Percentiles rank a stretch among this genome's conserved stretches.
Evolutionary conservation across 1,140 invertebrate genomes (phyloP).

Genomic region (Drosophila baimaii): DNA sequence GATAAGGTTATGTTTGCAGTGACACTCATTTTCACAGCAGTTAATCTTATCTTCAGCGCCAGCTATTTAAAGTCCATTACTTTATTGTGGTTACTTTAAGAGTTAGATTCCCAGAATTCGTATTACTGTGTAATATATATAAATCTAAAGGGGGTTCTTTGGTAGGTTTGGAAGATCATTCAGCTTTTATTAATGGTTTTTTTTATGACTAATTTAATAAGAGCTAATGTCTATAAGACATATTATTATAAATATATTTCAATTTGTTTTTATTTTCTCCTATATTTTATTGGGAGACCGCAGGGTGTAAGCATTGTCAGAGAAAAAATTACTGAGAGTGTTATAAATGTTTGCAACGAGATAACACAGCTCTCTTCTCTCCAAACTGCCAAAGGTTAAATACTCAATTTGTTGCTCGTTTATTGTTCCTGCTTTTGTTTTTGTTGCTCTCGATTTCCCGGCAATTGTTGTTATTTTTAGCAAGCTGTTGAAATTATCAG

Average conservation of each 20-base stretch:
- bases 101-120: neutral
- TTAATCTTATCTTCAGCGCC: conserved; percentile 23
- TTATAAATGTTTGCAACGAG: conserved; percentile 16
- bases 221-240: no score
- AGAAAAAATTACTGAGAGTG: conserved; percentile 8
- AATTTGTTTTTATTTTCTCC: neutral
- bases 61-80: conserved; percentile 9
- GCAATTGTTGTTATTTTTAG: conserved; percentile 60
- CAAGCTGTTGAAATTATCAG: conserved; percentile 48
- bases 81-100: neutral
- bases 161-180: neutral
- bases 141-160: neutral
- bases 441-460: conserved; percentile 46
- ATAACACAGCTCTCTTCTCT: conserved; percentile 39
- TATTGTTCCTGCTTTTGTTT: conserved; percentile 46
- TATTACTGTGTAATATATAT: neutral
- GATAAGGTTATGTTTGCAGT: conserved; percentile 16
- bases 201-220: neutral
- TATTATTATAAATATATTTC: neutral
- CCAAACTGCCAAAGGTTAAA: conserved; percentile 75
- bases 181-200: neutral
- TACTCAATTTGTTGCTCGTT: conserved; percentile 73
- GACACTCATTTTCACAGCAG: conserved; percentile 8
- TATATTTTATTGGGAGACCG: neutral
- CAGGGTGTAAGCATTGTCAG: neutral